These are phyloP conservation scores for Darevskia mixta DNA, from an alignment of 2,797 vertebrate genomes.

Conservation along the genomic window DNA sequence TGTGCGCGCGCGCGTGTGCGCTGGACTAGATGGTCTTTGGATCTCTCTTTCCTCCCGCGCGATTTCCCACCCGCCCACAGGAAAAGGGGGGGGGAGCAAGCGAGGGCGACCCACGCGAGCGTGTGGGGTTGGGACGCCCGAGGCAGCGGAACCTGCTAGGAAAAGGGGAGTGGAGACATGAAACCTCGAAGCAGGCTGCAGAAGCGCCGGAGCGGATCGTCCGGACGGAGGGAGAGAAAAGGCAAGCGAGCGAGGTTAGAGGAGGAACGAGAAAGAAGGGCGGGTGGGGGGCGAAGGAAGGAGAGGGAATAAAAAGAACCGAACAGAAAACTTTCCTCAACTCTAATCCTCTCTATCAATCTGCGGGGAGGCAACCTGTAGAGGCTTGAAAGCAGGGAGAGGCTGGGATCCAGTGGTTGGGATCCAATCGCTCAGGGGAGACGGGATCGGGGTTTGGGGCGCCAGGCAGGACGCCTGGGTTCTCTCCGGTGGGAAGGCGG, in stretches of 20 bases:
- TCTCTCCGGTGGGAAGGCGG: background rate
- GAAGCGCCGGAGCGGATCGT: conserved; percentile 13
- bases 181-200: background rate
- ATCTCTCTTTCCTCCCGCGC: background rate
- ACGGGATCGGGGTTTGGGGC: background rate
- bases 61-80: background rate
- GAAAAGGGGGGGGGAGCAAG: background rate
- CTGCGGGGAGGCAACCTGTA: background rate
- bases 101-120: background rate
- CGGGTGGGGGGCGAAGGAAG: too few species aligned
- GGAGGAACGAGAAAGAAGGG: too few species aligned
- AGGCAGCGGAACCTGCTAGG: background rate
- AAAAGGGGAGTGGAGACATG: background rate
- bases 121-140: conserved; percentile 2
- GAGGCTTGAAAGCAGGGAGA: background rate
- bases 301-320: background rate
- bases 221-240: conserved; percentile 17
- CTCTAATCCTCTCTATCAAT: background rate
- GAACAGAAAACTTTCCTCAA: background rate
- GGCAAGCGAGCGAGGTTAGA: background rate
- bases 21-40: background rate
- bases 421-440: too few species aligned
- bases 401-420: too few species aligned
- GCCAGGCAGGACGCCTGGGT: background rate
- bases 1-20: background rate